A percentile compares a stretch with the other conserved stretches of the same genome.
Evolutionary conservation across 2,797 vertebrate genomes (phyloP).

Genomic region (Serranus cabrilla): DNA sequence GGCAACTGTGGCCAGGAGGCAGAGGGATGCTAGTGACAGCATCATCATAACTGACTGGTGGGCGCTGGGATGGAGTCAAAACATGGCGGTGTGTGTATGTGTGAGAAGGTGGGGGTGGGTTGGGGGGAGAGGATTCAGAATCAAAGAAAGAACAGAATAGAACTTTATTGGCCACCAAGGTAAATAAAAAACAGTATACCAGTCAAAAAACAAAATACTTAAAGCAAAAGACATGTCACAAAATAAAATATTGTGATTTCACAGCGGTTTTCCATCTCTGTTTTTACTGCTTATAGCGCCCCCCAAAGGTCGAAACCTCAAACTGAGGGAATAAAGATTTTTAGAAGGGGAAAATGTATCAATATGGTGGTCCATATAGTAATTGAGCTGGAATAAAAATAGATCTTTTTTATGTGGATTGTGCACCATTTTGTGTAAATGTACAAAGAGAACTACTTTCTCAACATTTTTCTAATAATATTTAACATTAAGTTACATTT

Average conservation of each 20-base stretch:
- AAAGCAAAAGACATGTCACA: background rate
- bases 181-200: background rate
- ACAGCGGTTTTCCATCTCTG: background rate
- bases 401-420: too few relatives aligned
- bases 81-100: too few relatives aligned
- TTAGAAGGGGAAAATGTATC: too few relatives aligned
- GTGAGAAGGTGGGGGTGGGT: background rate
- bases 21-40: constrained; percentile 61
- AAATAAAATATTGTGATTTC: too few relatives aligned
- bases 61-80: background rate
- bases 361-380: too few relatives aligned
- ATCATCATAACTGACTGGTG: constrained; percentile 63
- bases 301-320: background rate
- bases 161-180: background rate
- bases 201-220: background rate
- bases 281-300: background rate
- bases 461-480: too few relatives aligned
- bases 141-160: background rate
- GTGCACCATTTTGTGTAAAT: too few relatives aligned
- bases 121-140: background rate
- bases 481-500: too few relatives aligned
- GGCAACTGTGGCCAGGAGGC: constrained; percentile 55
- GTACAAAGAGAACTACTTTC: too few relatives aligned
- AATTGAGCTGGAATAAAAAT: too few relatives aligned
- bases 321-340: background rate